A percentile compares a stretch with the other conserved stretches of the same genome.
Conservation (phyloP, 2,797 vertebrate species). For the Enteromius argenteus region DNA sequence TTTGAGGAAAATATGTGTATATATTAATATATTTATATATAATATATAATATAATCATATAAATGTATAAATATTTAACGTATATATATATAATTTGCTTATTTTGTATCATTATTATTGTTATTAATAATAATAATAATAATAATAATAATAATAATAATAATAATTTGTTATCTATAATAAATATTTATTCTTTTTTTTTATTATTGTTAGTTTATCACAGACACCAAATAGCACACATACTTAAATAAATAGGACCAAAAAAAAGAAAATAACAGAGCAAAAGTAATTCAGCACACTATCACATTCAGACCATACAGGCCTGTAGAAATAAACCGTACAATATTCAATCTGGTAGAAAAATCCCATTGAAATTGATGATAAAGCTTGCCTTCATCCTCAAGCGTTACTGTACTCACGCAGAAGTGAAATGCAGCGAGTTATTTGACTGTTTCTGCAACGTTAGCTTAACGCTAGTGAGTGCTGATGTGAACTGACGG, state of each 20-base stretch:
- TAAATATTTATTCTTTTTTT: background rate
- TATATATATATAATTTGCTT: too few relatives aligned
- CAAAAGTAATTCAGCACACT: background rate
- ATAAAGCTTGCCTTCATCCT: constrained; percentile 23
- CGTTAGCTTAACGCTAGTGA: constrained; percentile 66
- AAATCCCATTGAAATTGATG: background rate
- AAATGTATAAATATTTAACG: too few relatives aligned
- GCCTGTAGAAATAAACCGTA: background rate
- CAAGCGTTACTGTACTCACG: background rate
- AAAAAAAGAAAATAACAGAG: background rate
- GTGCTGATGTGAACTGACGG: constrained; percentile 81
- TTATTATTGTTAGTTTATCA: background rate
- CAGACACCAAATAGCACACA: background rate
- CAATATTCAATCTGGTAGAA: background rate
- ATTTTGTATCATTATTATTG: too few relatives aligned
- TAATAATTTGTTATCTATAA: too few relatives aligned
- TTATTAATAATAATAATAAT: too few relatives aligned
- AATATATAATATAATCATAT: too few relatives aligned
- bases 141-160: too few relatives aligned
- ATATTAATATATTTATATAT: too few relatives aligned
- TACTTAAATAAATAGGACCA: background rate
- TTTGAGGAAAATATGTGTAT: too few relatives aligned
- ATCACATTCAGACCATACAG: background rate
- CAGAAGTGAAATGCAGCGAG: constrained; percentile 57
- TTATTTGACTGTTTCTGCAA: constrained; percentile 57